Evolutionary conservation across 1,140 invertebrate genomes (phyloP).

Genomic region (Drosophila malerkotliana): DNA sequence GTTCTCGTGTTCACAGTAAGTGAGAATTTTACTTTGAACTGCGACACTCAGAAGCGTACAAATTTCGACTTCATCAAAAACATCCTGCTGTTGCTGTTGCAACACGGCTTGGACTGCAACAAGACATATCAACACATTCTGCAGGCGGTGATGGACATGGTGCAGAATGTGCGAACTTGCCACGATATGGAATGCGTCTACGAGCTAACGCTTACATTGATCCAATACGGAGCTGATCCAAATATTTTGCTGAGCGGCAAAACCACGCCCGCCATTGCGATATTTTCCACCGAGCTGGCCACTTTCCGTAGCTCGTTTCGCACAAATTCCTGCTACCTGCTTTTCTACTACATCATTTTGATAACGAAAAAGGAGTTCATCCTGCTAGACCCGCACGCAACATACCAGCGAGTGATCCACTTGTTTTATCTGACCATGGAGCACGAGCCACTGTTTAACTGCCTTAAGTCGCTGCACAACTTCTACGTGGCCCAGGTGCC

Average conservation of each 20-base stretch:
- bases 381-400: constrained; percentile 87
- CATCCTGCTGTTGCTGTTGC: constrained; percentile 88
- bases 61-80: constrained; percentile 89
- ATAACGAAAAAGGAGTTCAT: constrained; percentile 89
- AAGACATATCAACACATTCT: constrained; percentile 88
- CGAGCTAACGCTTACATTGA: constrained; percentile 87
- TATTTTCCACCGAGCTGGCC: constrained; percentile 82
- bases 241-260: constrained; percentile 86
- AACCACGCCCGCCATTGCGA: constrained; percentile 80
- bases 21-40: constrained; percentile 89
- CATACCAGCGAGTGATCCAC: constrained; percentile 87
- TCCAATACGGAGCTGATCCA: constrained; percentile 88
- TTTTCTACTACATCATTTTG: constrained; percentile 89
- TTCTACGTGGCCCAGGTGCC: constrained; percentile 88
- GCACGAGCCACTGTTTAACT: constrained; percentile 87
- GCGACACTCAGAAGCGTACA: constrained; percentile 86
- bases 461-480: constrained; percentile 87
- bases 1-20: constrained; percentile 90
- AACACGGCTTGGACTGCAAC: constrained; percentile 89
- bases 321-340: constrained; percentile 87
- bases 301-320: constrained; percentile 86
- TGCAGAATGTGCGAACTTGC: constrained; percentile 88
- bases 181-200: constrained; percentile 88
- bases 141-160: constrained; percentile 89
- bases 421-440: constrained; percentile 89